Base-by-base conservation (phyloP, 2,113 vertebrate genomes). In the Eptesicus fuscus region DNA sequence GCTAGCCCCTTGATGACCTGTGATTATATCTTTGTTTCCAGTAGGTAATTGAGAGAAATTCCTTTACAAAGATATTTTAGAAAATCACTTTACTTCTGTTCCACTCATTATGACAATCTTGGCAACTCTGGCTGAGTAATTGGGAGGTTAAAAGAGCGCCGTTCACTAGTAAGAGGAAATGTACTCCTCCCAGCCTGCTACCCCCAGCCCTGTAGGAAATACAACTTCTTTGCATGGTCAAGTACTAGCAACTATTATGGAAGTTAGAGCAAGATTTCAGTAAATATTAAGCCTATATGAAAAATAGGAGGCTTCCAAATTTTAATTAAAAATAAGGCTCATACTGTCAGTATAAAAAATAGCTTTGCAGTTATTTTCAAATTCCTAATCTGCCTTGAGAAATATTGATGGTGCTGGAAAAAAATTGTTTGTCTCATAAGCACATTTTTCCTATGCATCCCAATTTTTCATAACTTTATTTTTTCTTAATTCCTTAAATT, bases 21-120 rank as follows among this genome's bases (percentile, higher is more conserved):
- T 71, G 86, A 93, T 95, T 96, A 86, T 40, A 82, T 80, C 23
- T 92, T 93, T 78, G 76, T 42, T 91, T 96, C 30, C 42, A 93
- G 87, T 63, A 71, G 78, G 89, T 91, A 97, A 94, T 71, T 93
- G 53, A 96, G n/a, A 65, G 53, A 87, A 94, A 93, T 96, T 96
- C 77, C 93, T 86, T 82, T 71, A 89, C 84, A 95, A 93, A 96
- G 92, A 74, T 93, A 85, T 73, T 94, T 89, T 91, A 91, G 89
- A 87, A 93, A 96, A 96, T 93, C 7, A 70, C 35, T 92, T 88
- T 88, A 83, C 44, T 89, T 76, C 30, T 89, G 93, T 63, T 59
- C 74, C 63, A 79, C 63, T 91, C 30, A 71, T 63, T 37, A 49
- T 61, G 78, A 87, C 14, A 83, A 37, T 71, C 73, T 89, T 89